Evolutionary conservation across 2,888 invertebrate genomes (phyloP).

Genomic region (Boloria selene): DNA sequence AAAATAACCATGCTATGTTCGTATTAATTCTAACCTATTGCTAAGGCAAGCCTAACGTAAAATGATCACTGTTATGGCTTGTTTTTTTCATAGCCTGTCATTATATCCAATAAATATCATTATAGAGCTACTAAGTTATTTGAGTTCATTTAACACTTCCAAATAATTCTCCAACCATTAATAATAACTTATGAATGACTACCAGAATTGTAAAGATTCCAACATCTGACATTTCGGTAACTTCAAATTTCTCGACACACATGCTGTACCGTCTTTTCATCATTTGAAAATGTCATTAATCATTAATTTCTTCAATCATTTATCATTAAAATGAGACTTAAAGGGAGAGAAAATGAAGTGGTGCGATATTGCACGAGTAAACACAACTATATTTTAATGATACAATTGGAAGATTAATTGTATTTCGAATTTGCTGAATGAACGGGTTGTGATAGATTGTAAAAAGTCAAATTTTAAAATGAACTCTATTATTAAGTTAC

Average conservation of each 20-base stretch:
- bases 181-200: constrained; percentile 74
- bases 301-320: constrained; percentile 68
- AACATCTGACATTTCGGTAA: constrained; percentile 63
- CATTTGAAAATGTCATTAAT: constrained; percentile 66
- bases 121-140: constrained; percentile 32
- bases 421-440: constrained; percentile 59
- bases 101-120: constrained; percentile 31
- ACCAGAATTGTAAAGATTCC: constrained; percentile 70
- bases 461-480: constrained; percentile 25
- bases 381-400: constrained; percentile 70
- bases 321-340: constrained; percentile 80
- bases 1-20: no score
- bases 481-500: constrained; percentile 1
- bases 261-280: constrained; percentile 73
- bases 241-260: constrained; percentile 64
- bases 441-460: constrained; percentile 47
- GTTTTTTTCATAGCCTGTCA: constrained; percentile 9
- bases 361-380: constrained; percentile 67
- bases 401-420: constrained; percentile 79
- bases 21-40: no score
- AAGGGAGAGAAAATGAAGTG: constrained; percentile 81
- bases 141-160: constrained; percentile 33
- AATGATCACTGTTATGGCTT: not conserved
- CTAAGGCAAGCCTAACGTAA: no score
- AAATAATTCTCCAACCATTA: constrained; percentile 57